phyloP scores from a whole-genome alignment of 1,140 invertebrate genomes.

The Solenopsis fugax region DNA sequence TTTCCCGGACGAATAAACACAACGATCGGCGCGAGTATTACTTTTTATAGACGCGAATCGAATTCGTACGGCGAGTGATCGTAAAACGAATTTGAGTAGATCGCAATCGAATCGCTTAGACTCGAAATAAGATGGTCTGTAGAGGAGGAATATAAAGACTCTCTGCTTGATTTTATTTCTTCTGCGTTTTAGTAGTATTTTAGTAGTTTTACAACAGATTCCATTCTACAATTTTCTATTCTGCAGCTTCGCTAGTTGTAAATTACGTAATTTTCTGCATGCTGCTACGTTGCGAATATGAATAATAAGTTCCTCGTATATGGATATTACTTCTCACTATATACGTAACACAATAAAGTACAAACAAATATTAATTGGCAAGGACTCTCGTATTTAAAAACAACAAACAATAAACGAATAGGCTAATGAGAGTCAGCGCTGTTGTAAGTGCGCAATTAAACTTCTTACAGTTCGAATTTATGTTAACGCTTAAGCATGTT shows the following conservation, averaged over 20 bases:
- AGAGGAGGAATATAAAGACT: not conserved
- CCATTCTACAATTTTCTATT: not conserved
- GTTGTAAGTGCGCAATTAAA: too few relatives aligned
- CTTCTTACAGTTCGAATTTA: too few relatives aligned
- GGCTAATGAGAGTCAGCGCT: too few relatives aligned
- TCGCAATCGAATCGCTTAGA: constrained; percentile 26
- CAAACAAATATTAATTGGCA: too few relatives aligned
- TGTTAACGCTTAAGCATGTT: too few relatives aligned
- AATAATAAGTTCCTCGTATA: not conserved
- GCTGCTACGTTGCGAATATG: not conserved
- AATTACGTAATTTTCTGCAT: not conserved
- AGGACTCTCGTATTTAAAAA: too few relatives aligned
- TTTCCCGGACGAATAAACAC: constrained; percentile 51
- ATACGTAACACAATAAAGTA: not conserved
- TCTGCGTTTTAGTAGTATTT: not conserved
- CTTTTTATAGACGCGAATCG: constrained; percentile 28
- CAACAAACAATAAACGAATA: too few relatives aligned
- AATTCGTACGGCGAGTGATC: constrained; percentile 24
- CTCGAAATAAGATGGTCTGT: not conserved
- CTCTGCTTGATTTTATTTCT: constrained; percentile 5
- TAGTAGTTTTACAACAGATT: not conserved
- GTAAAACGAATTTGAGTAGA: constrained; percentile 26
- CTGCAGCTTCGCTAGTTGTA: not conserved
- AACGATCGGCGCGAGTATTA: constrained; percentile 30
- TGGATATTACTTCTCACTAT: not conserved